Conservation (phyloP, 2,797 vertebrate species). For the Enteromius thamalakanensis region DNA sequence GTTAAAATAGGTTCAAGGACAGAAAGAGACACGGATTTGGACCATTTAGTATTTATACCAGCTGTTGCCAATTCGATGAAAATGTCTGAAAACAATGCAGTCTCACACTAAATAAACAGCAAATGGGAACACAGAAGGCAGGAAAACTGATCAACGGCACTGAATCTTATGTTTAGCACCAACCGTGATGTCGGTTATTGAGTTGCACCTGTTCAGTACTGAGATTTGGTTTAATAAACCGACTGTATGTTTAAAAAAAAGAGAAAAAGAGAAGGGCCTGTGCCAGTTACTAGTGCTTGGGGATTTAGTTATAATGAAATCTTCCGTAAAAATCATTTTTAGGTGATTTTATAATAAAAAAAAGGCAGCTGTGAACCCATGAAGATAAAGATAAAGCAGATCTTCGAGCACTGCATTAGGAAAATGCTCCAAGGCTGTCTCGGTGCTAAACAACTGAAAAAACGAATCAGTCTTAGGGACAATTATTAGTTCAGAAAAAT, state of each 20-base stretch:
- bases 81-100: conserved; percentile 2
- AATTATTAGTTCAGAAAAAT: conserved; percentile 49
- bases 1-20: conserved; percentile 27
- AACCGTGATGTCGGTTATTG: conserved; percentile 24
- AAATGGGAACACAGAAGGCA: background rate
- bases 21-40: conserved; percentile 6
- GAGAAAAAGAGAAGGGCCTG: background rate
- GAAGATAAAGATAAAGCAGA: conserved; percentile 1
- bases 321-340: conserved; percentile 4
- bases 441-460: background rate
- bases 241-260: background rate
- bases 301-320: conserved; percentile 38
- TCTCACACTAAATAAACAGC: conserved; percentile 16
- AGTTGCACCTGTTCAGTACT: conserved; percentile 39
- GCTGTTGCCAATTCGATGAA: background rate
- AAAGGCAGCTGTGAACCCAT: conserved; percentile 14
- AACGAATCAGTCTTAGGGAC: conserved; percentile 34
- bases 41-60: conserved; percentile 17
- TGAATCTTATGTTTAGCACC: conserved; percentile 1
- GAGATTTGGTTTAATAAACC: conserved; percentile 43
- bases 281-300: conserved; percentile 8
- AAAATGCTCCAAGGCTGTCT: conserved; percentile 17
- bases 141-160: background rate
- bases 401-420: background rate
- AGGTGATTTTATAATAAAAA: conserved; percentile 30